Evolutionary conservation across 1,140 invertebrate species (phyloP), one percentile per base, ranked within the genome.

Genomic region (Drosophila baimaii): DNA sequence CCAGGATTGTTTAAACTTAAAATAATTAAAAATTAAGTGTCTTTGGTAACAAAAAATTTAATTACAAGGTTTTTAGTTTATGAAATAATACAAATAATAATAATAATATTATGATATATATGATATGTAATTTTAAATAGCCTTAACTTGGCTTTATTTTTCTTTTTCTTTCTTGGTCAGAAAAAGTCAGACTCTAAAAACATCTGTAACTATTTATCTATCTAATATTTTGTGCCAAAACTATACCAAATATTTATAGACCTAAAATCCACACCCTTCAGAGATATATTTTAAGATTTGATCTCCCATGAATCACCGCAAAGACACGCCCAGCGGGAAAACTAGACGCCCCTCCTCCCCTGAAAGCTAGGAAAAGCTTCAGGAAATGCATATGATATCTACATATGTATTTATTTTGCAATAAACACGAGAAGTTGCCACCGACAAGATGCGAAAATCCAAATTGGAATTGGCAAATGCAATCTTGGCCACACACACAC

Each of bases 391-490:
- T 59, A 43, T 41, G 54, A 58, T 39, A 69, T 79, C 75, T 79
- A 65, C 76, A 52, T 52, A 35, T 52, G 49, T 52, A 33, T 52
- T 52, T 52, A 79, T 59, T 78, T 63, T 68, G 61, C 66, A 75
- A 75, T 74, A 55, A 75, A 56, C 37, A 51, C 61, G 62, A 33
- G 55, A 27, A 41, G 54, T 63, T 6, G 55, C 35, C 29, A 55
- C 54, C 51, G 52, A 39, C 41, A 62, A 51, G 31, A 46, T 62
- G 55, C 51, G 51, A 52, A 83, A 83, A 77, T 61, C 66, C 73
- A 69, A 77, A 80, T 84, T 58, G 65, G 52, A 68, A 75, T 70
- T 77, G 74, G 63, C 64, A 59, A 74, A 52, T 64, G 77, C 69
- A 80, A 84, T 80, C 58, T 79, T 84, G 76, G 79, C 64, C 78